phyloP scores from a whole-genome alignment of 1,140 invertebrate genomes.

The Lycorma delicatula region DNA sequence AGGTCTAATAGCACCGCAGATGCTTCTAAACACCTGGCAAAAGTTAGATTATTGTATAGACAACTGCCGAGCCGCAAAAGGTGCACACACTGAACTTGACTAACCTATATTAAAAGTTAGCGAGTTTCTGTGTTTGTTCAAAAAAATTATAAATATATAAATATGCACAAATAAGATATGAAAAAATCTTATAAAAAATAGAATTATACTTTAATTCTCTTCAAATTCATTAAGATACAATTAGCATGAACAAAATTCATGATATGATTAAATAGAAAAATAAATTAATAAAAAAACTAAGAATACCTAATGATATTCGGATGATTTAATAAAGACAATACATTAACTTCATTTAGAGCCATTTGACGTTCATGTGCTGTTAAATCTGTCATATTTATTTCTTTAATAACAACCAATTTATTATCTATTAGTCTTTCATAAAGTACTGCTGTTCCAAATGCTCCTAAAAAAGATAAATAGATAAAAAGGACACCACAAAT shows the following conservation, averaged over 20 bases:
- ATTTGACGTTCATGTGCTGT: constrained; percentile 54
- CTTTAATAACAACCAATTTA: constrained; percentile 62
- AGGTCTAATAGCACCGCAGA: neutral
- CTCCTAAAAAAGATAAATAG: constrained; percentile 49
- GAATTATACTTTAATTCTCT: no score
- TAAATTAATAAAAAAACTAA: no score
- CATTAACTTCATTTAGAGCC: constrained; percentile 67
- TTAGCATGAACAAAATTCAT: no score
- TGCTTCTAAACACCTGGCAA: no score
- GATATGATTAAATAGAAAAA: no score
- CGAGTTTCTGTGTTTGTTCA: neutral
- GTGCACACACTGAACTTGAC: neutral
- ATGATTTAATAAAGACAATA: constrained; percentile 62
- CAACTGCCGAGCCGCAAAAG: no score
- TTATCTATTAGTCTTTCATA: constrained; percentile 57
- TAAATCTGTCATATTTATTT: constrained; percentile 66
- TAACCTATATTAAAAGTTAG: neutral
- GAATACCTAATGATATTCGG: constrained; percentile 59
- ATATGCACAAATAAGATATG: neutral
- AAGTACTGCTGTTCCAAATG: constrained; percentile 65
- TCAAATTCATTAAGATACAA: no score
- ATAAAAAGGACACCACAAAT: no score
- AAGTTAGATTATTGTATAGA: no score
- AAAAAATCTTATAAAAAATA: no score
- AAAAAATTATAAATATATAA: neutral